Percentiles rank a stretch among this genome's conserved stretches.
Evolutionary conservation across 2,888 invertebrate genomes (phyloP).

Genomic region (Trichopria drosophilae): DNA sequence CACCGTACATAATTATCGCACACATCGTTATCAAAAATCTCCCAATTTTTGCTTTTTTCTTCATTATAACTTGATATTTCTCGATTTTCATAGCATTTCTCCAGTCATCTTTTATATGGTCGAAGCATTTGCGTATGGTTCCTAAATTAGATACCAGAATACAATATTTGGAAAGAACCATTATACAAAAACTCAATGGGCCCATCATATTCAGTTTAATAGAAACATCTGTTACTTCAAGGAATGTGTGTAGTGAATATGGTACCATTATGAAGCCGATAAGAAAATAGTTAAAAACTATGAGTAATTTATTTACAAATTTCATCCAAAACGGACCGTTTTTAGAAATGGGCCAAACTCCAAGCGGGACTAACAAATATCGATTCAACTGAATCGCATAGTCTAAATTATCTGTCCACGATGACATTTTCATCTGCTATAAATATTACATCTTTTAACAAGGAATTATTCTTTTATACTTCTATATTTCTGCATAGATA

Average conservation of each 20-base stretch:
- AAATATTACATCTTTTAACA: too few relatives aligned
- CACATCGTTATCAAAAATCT: slow-evolving; percentile 37
- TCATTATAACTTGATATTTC: slow-evolving; percentile 42
- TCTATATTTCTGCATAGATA: too few relatives aligned
- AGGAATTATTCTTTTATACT: too few relatives aligned
- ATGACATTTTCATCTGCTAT: too few relatives aligned
- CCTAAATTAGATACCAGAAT: slow-evolving; percentile 26
- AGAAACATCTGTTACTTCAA: slow-evolving; percentile 37
- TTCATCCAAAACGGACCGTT: too few relatives aligned
- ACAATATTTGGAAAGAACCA: slow-evolving; percentile 42
- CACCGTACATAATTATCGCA: slow-evolving; percentile 42
- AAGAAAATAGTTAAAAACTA: too few relatives aligned
- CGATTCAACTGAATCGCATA: slow-evolving; percentile 46
- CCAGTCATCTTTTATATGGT: slow-evolving; percentile 44
- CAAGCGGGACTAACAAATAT: slow-evolving; percentile 44
- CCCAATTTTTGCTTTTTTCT: slow-evolving; percentile 41
- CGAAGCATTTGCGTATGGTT: slow-evolving; percentile 35
- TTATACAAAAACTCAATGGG: slow-evolving; percentile 40
- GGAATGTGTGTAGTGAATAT: slow-evolving; percentile 31
- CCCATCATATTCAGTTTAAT: slow-evolving; percentile 39
- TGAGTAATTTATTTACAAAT: too few relatives aligned
- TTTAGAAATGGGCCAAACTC: slow-evolving; percentile 40
- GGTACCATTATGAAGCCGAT: slow-evolving; percentile 37
- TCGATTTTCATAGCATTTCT: slow-evolving; percentile 24
- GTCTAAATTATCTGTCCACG: too few relatives aligned